A percentile compares a stretch with the other conserved stretches of the same genome.
These are phyloP conservation scores for Tamias sibiricus DNA, from an alignment of 2,113 vertebrate genomes.

Conservation along the genomic window DNA sequence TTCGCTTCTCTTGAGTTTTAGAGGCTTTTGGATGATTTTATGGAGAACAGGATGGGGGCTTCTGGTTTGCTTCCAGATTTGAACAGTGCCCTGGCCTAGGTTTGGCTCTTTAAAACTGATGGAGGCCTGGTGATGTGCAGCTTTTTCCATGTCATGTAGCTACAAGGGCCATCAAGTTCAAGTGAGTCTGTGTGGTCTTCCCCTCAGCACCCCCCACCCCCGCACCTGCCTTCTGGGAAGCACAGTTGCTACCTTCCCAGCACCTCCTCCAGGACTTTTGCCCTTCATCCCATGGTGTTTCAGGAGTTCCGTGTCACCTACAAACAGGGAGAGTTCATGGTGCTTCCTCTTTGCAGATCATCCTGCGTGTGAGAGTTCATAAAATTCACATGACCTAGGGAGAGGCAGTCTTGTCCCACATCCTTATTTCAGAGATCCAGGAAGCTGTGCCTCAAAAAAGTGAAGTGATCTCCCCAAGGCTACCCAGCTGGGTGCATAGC, in stretches of 20 bases:
- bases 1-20: neutral
- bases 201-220: neutral
- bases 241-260: neutral
- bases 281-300: neutral
- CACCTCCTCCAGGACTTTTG: neutral
- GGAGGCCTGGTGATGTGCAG: neutral
- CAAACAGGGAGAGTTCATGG: neutral
- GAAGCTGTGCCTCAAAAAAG: slow-evolving; percentile 5
- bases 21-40: slow-evolving; percentile 11
- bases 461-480: neutral
- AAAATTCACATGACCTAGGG: neutral
- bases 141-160: neutral
- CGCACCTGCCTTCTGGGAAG: neutral
- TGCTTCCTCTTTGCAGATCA: neutral
- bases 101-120: neutral
- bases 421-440: neutral
- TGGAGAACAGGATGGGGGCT: neutral
- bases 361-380: neutral
- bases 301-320: neutral
- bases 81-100: neutral
- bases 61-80: slow-evolving; percentile 43
- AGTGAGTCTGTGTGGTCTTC: neutral
- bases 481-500: neutral
- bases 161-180: neutral
- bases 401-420: neutral